These are phyloP conservation scores for Tachysurus fulvidraco DNA, from an alignment of 2,113 vertebrate species.

Conservation along the genomic window DNA sequence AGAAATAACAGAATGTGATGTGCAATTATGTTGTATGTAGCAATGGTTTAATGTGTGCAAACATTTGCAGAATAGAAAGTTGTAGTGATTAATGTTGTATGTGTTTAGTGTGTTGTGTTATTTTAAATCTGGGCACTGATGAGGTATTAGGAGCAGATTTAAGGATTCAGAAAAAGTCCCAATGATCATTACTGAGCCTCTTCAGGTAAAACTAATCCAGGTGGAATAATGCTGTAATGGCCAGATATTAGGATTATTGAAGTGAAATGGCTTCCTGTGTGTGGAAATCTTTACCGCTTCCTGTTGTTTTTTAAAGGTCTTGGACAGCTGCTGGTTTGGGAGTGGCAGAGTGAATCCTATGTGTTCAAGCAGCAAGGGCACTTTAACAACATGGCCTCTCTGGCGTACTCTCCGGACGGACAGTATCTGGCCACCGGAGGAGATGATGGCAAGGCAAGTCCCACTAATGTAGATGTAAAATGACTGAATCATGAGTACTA, in stretches of 20 bases:
- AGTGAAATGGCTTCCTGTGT: not conserved
- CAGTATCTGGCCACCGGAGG: constrained; percentile 91
- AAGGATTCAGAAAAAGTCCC: not conserved
- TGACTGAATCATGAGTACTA: not conserved
- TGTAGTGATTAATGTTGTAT: not conserved
- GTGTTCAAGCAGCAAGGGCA: constrained; percentile 97
- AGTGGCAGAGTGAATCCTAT: constrained; percentile 98
- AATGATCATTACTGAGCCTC: not conserved
- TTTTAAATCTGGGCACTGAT: not conserved
- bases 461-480: not conserved
- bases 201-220: not conserved
- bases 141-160: not conserved
- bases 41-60: too few relatives aligned
- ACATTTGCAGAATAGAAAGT: too few relatives aligned
- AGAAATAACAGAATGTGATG: too few relatives aligned
- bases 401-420: constrained; percentile 92
- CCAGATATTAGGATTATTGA: not conserved
- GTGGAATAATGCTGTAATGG: not conserved
- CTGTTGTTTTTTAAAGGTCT: constrained; percentile 71
- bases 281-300: not conserved
- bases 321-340: constrained; percentile 97
- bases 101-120: not conserved
- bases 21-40: too few relatives aligned
- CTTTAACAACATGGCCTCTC: constrained; percentile 92
- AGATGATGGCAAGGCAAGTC: constrained; percentile 89